These are phyloP conservation scores for Callipepla squamata DNA, from an alignment of 2,113 vertebrate species.

Conservation along the genomic window DNA sequence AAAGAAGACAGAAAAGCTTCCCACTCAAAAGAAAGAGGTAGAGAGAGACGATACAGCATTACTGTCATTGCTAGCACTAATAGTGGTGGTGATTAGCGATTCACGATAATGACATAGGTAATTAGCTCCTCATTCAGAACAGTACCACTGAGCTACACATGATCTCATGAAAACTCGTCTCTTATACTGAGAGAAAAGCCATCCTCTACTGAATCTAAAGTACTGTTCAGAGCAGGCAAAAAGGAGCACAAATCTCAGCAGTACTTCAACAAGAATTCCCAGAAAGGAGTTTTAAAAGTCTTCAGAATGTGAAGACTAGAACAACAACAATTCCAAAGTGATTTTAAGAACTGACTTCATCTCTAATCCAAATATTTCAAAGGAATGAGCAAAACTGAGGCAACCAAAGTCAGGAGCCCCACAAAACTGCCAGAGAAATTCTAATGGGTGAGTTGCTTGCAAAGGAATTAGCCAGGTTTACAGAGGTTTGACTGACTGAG, in stretches of 20 bases:
- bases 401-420: background rate
- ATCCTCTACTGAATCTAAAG: background rate
- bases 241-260: background rate
- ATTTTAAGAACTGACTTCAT: background rate
- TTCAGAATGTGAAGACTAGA: background rate
- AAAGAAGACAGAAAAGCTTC: background rate
- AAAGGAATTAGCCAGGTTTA: background rate
- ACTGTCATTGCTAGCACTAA: background rate
- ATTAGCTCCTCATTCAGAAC: conserved; percentile 19
- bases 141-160: background rate
- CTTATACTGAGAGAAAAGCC: background rate
- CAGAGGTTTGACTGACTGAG: background rate
- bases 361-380: background rate
- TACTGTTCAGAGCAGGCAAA: background rate
- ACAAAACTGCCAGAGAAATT: background rate
- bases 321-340: background rate
- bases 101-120: background rate
- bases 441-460: background rate
- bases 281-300: background rate
- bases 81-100: background rate
- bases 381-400: background rate
- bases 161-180: background rate
- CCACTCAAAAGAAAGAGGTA: background rate
- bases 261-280: background rate
- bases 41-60: background rate